Percentiles rank a stretch among this genome's conserved stretches.
These are phyloP conservation scores for Oscheius sp. DNA, from an alignment of 2,888 invertebrate genomes.

Conservation along the genomic window DNA sequence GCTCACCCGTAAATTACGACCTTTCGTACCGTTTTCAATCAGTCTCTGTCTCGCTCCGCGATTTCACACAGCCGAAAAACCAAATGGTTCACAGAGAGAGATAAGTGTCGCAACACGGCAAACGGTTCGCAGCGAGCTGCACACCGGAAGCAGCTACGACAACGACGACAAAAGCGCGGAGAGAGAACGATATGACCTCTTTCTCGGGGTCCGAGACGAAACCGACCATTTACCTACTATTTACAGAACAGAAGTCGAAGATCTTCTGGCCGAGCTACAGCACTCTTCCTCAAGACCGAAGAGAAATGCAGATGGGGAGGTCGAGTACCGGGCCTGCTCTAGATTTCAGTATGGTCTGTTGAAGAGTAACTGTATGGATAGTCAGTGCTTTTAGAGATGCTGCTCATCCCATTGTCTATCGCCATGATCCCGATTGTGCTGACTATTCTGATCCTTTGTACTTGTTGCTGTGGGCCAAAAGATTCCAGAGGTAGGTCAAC, in stretches of 20 bases:
- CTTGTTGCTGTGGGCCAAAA: constrained; percentile 69
- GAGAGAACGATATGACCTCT: constrained; percentile 17
- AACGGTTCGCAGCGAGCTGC: not conserved
- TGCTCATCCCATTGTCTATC: constrained; percentile 67
- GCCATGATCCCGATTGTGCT: constrained; percentile 69
- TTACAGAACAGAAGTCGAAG: constrained; percentile 42
- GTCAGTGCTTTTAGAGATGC: constrained; percentile 38
- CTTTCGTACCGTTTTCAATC: no score
- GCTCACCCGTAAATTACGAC: no score
- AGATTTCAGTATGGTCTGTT: constrained; percentile 49
- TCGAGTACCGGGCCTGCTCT: constrained; percentile 52
- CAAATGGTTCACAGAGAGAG: no score
- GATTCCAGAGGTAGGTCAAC: constrained; percentile 62
- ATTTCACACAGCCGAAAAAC: constrained; percentile 7
- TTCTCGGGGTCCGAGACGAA: constrained; percentile 13
- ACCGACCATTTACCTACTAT: not conserved
- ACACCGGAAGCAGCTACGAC: constrained; percentile 6
- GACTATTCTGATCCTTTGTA: constrained; percentile 66
- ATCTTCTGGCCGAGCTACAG: constrained; percentile 49
- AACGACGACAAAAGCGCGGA: no score
- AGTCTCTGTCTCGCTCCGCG: constrained; percentile 4
- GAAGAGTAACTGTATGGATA: not conserved
- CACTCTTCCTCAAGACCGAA: constrained; percentile 24
- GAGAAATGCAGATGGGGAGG: constrained; percentile 39
- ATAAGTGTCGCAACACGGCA: no score